These are phyloP conservation scores for Phalacrocorax pelagicus DNA, from an alignment of 2,113 vertebrate species.

Conservation along the genomic window DNA sequence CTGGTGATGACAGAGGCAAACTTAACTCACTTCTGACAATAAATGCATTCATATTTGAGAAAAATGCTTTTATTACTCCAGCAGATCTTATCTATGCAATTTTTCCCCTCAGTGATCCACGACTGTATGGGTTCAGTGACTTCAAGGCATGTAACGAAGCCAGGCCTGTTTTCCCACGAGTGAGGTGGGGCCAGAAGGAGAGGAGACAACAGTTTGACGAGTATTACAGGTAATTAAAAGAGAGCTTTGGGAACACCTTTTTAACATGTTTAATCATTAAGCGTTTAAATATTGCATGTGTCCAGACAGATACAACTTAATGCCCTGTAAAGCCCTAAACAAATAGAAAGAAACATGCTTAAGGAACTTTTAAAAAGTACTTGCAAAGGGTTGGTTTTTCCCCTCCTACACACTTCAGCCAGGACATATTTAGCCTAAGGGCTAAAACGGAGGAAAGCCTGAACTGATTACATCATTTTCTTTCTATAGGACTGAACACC, in stretches of 20 bases:
- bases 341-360: neutral
- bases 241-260: neutral
- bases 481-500: neutral
- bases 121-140: neutral
- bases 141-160: neutral
- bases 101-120: neutral
- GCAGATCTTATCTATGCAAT: neutral
- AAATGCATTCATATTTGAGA: neutral
- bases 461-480: constrained; percentile 7
- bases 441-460: neutral
- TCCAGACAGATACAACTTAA: neutral
- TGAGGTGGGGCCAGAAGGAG: neutral
- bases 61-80: neutral
- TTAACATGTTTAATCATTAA: neutral
- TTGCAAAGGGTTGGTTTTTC: neutral
- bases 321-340: neutral
- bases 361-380: neutral
- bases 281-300: neutral
- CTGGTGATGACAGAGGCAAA: neutral
- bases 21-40: neutral
- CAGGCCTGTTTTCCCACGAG: neutral
- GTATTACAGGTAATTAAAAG: constrained; percentile 6
- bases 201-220: neutral
- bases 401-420: neutral
- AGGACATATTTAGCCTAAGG: constrained; percentile 13